Evolutionary conservation across 2,797 vertebrate species (phyloP), one percentile per base, ranked within the genome.

Genomic region (Hippopotamyrus pictus): DNA sequence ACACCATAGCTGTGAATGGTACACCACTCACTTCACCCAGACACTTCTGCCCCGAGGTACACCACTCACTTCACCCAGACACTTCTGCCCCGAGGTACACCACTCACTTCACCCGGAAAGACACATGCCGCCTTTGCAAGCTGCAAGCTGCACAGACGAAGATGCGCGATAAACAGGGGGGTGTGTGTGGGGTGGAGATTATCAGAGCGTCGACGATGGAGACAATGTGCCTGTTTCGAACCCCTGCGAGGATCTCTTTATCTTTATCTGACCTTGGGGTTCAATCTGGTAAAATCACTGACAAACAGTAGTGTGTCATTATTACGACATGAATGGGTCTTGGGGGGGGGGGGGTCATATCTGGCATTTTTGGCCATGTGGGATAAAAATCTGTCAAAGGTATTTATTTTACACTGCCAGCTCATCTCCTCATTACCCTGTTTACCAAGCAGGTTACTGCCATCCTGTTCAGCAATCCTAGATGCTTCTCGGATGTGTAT

Each of bases 251-350:
- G 94, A 93, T 86, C 93, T 92, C 91, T 96, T 96, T 95, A 95
- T 96, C 95, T 93, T 91, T 65, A 11, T 65, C 94, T 91, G 90
- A 91, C 91, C 76, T 93, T 93, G 92, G 92, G 92, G 95, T 96
- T 96, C 94, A 95, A 94, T 92, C 90, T 92, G 94, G 95, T 96
- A 94, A 95, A 94, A 95, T 95, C 93, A 4, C 92, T 95, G 94
- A 95, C 94, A 95, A 94, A 93, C 93, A 94, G 92, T 94, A 93
- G 93, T 94, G 93, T 93, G 94, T 94, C 94, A 90, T 94, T 94
- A 96, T 96, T 96, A 96, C 92, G 95, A 95, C 94, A 95, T 96
- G 95, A 96, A 96, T 95, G 93, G 95, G 94, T 92, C 92, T 91
- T 94, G 93, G 89, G 88, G 83, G 89, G 62, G 89, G 7, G 88